A percentile compares a stretch with the other conserved stretches of the same genome.
Conservation (phyloP, 2,888 invertebrate species). For the Ennomos quercinarius region DNA sequence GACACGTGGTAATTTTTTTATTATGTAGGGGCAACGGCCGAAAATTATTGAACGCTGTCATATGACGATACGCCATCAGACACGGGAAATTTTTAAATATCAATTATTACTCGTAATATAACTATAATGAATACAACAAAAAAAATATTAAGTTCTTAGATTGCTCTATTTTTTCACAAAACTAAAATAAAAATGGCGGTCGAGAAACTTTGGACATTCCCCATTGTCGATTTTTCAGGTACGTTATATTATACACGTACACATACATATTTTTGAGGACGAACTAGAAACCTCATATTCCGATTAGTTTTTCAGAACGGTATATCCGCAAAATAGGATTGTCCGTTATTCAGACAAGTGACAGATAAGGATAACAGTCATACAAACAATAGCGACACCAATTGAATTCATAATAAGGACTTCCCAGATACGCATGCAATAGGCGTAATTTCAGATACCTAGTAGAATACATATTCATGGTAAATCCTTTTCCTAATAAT, state of each 20-base stretch:
- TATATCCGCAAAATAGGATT: slow-evolving; percentile 69
- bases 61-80: no score
- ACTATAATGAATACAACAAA: no score
- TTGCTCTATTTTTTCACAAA: no score
- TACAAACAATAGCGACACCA: slow-evolving; percentile 63
- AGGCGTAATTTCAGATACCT: slow-evolving; percentile 6
- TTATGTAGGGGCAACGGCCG: no score
- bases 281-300: slow-evolving; percentile 71
- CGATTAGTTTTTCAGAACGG: slow-evolving; percentile 71
- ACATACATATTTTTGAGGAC: slow-evolving; percentile 25
- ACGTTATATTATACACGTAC: no score
- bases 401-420: slow-evolving; percentile 67
- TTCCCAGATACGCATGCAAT: slow-evolving; percentile 35
- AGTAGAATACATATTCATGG: slow-evolving; percentile 6
- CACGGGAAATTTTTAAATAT: no score
- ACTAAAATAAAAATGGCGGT: no score
- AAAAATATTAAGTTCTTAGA: no score
- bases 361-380: slow-evolving; percentile 75
- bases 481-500: slow-evolving; percentile 11
- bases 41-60: no score
- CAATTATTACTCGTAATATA: no score
- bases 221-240: slow-evolving; percentile 1
- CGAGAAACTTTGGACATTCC: no score
- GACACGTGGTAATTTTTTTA: no score
- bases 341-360: slow-evolving; percentile 71